Evolutionary conservation across 2,888 invertebrate species (phyloP).

Genomic region (Netelia virgata): DNA sequence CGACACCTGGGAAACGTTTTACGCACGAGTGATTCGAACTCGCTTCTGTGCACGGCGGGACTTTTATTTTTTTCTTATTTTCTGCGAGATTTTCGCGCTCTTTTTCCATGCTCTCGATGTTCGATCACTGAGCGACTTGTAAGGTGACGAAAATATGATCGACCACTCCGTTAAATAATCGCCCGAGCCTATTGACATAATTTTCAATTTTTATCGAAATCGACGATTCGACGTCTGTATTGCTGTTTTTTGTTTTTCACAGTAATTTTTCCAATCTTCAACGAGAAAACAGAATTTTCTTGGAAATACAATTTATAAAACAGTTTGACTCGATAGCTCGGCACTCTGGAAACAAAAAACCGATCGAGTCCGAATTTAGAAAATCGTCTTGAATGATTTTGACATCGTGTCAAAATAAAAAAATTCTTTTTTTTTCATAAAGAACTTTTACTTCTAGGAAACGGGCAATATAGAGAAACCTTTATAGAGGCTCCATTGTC

Average conservation of each 20-base stretch:
- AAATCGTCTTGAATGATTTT: not conserved
- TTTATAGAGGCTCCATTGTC: not conserved
- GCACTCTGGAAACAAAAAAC: not conserved
- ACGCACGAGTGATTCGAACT: constrained; percentile 1
- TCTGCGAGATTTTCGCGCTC: constrained; percentile 20
- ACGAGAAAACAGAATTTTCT: not conserved
- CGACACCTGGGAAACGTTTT: constrained; percentile 21
- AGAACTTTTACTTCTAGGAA: not conserved
- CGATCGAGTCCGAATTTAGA: not conserved
- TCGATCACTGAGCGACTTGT: not conserved
- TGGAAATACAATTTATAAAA: not conserved
- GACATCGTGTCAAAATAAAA: no score
- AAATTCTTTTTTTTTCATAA: not conserved
- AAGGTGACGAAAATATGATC: not conserved
- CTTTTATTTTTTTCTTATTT: constrained; percentile 21
- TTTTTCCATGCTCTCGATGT: constrained; percentile 6
- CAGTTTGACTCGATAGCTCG: no score
- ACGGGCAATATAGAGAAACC: not conserved
- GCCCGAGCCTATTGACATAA: not conserved
- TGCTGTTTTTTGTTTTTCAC: not conserved
- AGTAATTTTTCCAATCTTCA: not conserved
- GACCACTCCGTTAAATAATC: constrained; percentile 6
- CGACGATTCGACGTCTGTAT: not conserved
- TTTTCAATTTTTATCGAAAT: not conserved
- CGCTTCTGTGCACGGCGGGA: not conserved